These are phyloP conservation scores for Acleris holmiana DNA, from an alignment of 2,888 invertebrate genomes.

Conservation along the genomic window DNA sequence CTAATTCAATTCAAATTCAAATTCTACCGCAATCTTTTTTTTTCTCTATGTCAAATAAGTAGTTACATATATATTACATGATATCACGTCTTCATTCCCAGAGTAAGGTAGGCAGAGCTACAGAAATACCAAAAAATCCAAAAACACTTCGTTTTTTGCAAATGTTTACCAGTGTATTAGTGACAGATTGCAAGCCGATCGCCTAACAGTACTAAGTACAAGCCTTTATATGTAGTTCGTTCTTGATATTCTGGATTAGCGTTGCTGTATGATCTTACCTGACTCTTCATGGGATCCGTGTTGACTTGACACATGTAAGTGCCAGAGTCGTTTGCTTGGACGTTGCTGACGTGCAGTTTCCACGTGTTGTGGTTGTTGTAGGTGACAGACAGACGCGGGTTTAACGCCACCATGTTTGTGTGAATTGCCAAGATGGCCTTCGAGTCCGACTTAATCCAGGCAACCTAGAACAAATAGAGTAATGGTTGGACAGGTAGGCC, in stretches of 20 bases:
- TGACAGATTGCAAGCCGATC: no score
- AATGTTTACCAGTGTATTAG: no score
- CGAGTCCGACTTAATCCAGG: conserved; percentile 96
- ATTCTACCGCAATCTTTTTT: no score
- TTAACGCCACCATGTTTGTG: conserved; percentile 95
- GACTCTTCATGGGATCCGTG: conserved; percentile 95
- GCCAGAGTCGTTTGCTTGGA: conserved; percentile 95
- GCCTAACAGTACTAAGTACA: no score
- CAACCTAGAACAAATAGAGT: conserved; percentile 85
- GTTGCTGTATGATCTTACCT: conserved; percentile 79
- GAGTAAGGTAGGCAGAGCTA: no score
- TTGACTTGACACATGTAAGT: conserved; percentile 98
- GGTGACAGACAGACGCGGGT: conserved; percentile 93
- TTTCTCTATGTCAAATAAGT: no score
- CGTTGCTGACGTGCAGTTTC: conserved; percentile 95
- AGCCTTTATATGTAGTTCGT: background rate
- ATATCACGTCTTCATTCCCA: no score
- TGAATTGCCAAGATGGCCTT: conserved; percentile 95
- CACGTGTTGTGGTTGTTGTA: conserved; percentile 97
- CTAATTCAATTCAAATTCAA: no score
- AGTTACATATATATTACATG: no score
- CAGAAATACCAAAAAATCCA: no score
- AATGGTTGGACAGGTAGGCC: background rate
- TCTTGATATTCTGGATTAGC: background rate
- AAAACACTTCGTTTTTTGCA: no score